Evolutionary conservation across 2,113 vertebrate genomes (phyloP).

Genomic region (Xiphophorus couchianus): DNA sequence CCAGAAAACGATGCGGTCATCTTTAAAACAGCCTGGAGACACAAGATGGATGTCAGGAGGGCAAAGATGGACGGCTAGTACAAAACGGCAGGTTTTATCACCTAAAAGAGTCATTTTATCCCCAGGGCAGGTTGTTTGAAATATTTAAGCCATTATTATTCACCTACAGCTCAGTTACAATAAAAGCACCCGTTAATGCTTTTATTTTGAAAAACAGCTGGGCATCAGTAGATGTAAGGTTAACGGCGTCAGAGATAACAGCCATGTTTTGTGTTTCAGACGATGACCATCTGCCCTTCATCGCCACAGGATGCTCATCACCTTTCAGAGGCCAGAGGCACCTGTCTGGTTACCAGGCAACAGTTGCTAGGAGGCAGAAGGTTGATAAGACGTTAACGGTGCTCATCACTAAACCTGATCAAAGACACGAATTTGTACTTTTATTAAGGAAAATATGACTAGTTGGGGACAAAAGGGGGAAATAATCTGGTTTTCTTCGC

Average conservation of each 20-base stretch:
- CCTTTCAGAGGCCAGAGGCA: neutral
- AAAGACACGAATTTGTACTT: neutral
- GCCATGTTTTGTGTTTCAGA: neutral
- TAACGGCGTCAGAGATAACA: neutral
- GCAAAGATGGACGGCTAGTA: neutral
- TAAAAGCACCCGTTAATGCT: neutral
- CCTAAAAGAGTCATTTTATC: neutral
- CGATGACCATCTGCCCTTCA: too few relatives aligned
- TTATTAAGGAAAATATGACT: neutral
- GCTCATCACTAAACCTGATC: neutral
- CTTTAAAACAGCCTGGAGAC: constrained; percentile 91
- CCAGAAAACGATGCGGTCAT: constrained; percentile 98
- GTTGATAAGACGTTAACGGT: neutral
- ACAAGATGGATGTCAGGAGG: neutral
- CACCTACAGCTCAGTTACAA: too few relatives aligned
- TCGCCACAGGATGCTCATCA: neutral
- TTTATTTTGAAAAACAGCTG: neutral
- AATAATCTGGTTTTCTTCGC: too few relatives aligned
- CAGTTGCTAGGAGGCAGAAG: neutral
- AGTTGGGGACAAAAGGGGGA: too few relatives aligned
- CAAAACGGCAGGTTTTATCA: neutral
- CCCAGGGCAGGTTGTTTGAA: neutral
- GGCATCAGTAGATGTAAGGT: neutral
- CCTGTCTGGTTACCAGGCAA: neutral
- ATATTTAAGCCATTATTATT: too few relatives aligned